Evolutionary conservation across 2,797 vertebrate genomes (phyloP).

Genomic region (Sebastolobus altivelis): DNA sequence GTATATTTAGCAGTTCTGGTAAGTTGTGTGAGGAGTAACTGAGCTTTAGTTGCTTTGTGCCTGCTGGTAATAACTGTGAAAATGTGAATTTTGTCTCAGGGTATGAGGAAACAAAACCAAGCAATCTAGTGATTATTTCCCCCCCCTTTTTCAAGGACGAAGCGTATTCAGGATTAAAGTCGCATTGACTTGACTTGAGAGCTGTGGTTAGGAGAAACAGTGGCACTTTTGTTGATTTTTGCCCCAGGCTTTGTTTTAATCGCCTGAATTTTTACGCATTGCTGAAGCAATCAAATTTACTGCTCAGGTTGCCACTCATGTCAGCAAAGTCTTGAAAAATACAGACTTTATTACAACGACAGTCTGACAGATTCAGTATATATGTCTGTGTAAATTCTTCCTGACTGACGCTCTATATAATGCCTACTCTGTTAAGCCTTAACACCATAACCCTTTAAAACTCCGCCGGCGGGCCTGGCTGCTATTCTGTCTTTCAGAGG

Average conservation of each 20-base stretch:
- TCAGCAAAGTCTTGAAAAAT: not conserved
- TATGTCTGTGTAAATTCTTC: not conserved
- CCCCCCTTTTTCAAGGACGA: not conserved
- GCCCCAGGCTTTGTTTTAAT: not conserved
- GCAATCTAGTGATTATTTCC: not conserved
- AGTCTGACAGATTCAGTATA: slow-evolving; percentile 2
- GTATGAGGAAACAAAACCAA: not conserved
- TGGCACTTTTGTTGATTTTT: not conserved
- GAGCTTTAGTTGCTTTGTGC: not conserved
- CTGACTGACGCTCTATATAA: not conserved
- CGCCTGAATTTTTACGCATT: not conserved
- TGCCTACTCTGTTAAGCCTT: not conserved
- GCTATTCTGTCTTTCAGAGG: no score
- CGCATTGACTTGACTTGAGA: not conserved
- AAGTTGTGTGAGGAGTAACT: not conserved
- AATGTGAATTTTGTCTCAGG: not conserved
- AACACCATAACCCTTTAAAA: no score
- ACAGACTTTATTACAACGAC: not conserved
- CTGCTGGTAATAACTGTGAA: not conserved
- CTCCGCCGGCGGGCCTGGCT: no score
- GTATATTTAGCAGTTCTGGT: not conserved
- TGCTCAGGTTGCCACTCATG: not conserved
- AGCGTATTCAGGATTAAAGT: not conserved
- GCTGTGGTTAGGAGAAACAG: not conserved
- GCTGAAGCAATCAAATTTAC: not conserved